phyloP scores from a whole-genome alignment of 1,140 invertebrate species.

The Brachionus rotundiformis region DNA sequence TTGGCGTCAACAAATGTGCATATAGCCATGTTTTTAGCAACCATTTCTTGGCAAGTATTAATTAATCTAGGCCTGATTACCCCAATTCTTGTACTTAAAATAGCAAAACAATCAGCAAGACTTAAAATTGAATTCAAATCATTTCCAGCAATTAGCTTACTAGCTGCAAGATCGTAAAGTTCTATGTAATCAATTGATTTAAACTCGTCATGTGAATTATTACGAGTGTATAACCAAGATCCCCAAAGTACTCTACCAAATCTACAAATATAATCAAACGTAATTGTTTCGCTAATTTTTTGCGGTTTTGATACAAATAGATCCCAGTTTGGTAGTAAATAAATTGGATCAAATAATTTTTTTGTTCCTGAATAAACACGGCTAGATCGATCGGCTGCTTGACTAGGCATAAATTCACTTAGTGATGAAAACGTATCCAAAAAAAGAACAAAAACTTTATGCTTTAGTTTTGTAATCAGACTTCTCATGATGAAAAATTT shows the following conservation, averaged over 20 bases:
- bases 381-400: not conserved
- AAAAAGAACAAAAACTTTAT: slow-evolving; percentile 21
- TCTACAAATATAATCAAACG: not conserved
- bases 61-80: not conserved
- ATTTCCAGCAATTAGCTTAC: not conserved
- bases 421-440: not conserved
- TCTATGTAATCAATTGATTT: not conserved
- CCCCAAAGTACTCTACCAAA: not conserved
- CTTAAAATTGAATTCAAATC: not conserved
- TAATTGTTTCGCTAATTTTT: not conserved
- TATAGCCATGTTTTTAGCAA: slow-evolving; percentile 17
- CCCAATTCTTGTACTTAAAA: not conserved
- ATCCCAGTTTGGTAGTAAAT: slow-evolving; percentile 21
- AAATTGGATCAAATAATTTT: not conserved
- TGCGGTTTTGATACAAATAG: not conserved
- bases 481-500: slow-evolving; percentile 28
- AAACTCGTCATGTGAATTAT: slow-evolving; percentile 1
- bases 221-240: slow-evolving; percentile 6
- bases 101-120: not conserved
- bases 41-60: not conserved
- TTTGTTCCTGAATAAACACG: not conserved
- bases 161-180: not conserved
- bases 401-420: not conserved
- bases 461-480: not conserved
- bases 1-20: not conserved